Conservation (phyloP, 1,140 invertebrate species). For the Protaetia brevitarsis region DNA sequence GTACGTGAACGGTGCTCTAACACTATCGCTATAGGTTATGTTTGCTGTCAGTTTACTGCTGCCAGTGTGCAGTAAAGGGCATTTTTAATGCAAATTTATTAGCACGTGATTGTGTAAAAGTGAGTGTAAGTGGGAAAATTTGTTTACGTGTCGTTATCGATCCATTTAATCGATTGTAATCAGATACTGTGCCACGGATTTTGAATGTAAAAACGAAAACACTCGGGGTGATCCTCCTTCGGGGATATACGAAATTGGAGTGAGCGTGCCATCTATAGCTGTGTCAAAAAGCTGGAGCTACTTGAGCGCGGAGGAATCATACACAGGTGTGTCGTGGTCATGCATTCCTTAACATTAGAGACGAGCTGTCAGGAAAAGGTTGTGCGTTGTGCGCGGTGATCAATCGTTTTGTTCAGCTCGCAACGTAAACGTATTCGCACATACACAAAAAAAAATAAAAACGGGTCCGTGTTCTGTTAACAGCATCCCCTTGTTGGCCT, state of each 20-base stretch:
- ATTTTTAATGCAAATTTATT: too few relatives aligned
- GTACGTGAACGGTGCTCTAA: too few relatives aligned
- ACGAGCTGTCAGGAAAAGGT: conserved; percentile 14
- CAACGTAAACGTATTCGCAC: not conserved
- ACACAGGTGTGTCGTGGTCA: conserved; percentile 19
- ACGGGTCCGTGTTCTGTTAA: not conserved
- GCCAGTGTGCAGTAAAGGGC: not conserved
- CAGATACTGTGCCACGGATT: not conserved
- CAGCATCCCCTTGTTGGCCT: not conserved
- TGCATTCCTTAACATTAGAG: conserved; percentile 20
- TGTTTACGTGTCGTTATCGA: not conserved
- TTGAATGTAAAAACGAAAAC: not conserved
- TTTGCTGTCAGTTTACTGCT: not conserved
- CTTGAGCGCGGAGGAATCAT: conserved; percentile 14
- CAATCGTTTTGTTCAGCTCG: conserved; percentile 3
- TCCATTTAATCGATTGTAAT: not conserved
- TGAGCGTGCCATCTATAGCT: not conserved
- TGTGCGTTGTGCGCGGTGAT: not conserved
- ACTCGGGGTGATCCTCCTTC: too few relatives aligned
- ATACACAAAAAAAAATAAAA: not conserved
- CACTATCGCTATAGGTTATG: too few relatives aligned
- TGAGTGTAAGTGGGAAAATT: not conserved
- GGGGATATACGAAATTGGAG: not conserved
- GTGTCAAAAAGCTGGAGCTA: conserved; percentile 10
- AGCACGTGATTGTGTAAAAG: conserved; percentile 13